Percentiles rank a stretch among this genome's conserved stretches.
phyloP scores from a whole-genome alignment of 2,888 invertebrate species.

The Tetheella fluctuosa region DNA sequence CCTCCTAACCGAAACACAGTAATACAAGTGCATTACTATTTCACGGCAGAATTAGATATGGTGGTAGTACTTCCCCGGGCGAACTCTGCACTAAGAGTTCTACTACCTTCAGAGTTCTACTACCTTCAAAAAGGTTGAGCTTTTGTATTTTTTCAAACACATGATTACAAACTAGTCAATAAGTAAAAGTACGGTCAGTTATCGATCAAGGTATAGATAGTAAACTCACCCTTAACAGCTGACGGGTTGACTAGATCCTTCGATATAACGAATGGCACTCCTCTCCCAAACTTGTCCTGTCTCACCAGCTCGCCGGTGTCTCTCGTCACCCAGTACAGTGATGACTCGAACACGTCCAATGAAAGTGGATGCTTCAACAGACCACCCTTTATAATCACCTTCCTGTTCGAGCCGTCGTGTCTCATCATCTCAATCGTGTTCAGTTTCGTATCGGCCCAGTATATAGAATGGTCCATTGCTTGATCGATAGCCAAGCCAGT shows the following conservation, averaged over 20 bases:
- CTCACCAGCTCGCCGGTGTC: slow-evolving; percentile 93
- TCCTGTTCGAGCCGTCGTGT: slow-evolving; percentile 91
- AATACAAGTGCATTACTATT: too few species aligned
- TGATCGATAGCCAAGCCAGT: slow-evolving; percentile 96
- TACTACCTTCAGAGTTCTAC: too few species aligned
- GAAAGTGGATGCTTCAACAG: slow-evolving; percentile 91
- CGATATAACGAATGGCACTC: slow-evolving; percentile 92
- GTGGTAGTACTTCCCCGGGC: too few species aligned
- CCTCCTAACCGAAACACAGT: too few species aligned
- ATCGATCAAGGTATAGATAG: too few species aligned
- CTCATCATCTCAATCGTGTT: slow-evolving; percentile 94
- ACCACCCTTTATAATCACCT: slow-evolving; percentile 89
- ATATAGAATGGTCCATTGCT: slow-evolving; percentile 94
- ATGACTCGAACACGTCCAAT: slow-evolving; percentile 96
- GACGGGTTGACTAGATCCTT: slow-evolving; percentile 94
- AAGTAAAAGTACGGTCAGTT: too few species aligned
- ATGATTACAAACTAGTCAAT: too few species aligned
- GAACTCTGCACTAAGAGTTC: too few species aligned
- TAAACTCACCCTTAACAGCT: slow-evolving; percentile 88
- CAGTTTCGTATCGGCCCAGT: slow-evolving; percentile 98
- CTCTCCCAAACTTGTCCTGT: slow-evolving; percentile 98
- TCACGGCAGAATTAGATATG: too few species aligned
- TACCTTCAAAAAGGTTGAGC: too few species aligned
- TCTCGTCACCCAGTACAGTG: slow-evolving; percentile 96
- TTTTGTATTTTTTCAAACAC: too few species aligned